Evolutionary conservation across 2,888 invertebrate genomes (phyloP), one percentile per base, ranked within the genome.

Genomic region (Erynnis tages): DNA sequence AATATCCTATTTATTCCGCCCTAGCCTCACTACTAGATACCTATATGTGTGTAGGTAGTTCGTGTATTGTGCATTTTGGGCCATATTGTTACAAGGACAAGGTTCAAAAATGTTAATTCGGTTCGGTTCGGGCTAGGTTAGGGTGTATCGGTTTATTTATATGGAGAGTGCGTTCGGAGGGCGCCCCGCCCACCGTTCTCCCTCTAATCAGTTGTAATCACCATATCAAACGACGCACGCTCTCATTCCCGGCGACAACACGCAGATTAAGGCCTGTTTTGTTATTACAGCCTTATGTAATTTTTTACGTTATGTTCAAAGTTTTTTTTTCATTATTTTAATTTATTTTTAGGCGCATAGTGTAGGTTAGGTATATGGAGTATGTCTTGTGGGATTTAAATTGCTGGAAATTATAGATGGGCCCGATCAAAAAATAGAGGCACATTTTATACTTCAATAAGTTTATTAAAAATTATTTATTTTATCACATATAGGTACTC

Each of bases 141-240:
- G 76, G 71, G 79, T 76, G 81, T 86, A 85, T 84, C 82, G 82
- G 80, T 80, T 82, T 86, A 86, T 88, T 87, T 88, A 81, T 84
- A 80, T 82, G 83, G 78, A 74, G 84, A 80, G 81, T 83, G 85
- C 82, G 85, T 83, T 66, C 69, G 69, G 76, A 79, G 85, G 81
- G 73, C 69, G 71, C 67, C 71, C 66, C 73, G 70, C 71, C 63
- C 60, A 59, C 56, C 47, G 58, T 74, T 71, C 82, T 66, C 79
- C 78, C 83, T 82, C 86, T 89, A 89, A 89, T 89, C 89, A 89
- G 83, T 76, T 83, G 82, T 89, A 88, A 89, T 89, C 89, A 89
- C 85, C 89, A 89, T 89, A 89, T 89, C 89, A 89, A 89, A 89
- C 87, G 85, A 83, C 85, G 83, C 78, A 82, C 81, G 79, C 82